A percentile compares a stretch with the other conserved stretches of the same genome.
Evolutionary conservation across 2,113 vertebrate genomes (phyloP).

Genomic region (Sylvicapra grimmia): DNA sequence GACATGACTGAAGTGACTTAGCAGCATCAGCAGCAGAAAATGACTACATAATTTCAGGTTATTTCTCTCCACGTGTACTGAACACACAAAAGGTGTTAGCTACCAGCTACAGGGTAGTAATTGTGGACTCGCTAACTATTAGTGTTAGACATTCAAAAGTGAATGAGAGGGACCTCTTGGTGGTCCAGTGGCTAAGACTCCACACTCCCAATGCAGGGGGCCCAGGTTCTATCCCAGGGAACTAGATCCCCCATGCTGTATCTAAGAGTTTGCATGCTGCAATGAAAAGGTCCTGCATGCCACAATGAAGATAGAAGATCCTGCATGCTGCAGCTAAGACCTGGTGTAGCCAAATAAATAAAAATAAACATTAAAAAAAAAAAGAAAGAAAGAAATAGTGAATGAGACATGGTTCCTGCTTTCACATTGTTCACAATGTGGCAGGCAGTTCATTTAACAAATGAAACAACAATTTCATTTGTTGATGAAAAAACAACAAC

Average conservation of each 20-base stretch:
- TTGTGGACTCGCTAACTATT: too few relatives aligned
- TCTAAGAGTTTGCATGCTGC: background rate
- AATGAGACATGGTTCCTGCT: background rate
- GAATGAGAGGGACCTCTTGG: too few relatives aligned
- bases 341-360: background rate
- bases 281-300: background rate
- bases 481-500: background rate
- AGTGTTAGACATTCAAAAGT: too few relatives aligned
- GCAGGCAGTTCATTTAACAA: background rate
- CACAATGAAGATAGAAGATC: background rate
- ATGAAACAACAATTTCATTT: background rate
- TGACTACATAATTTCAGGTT: too few relatives aligned
- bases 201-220: fast-evolving
- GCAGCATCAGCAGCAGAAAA: too few relatives aligned
- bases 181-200: background rate
- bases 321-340: background rate
- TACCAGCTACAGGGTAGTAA: too few relatives aligned
- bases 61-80: too few relatives aligned
- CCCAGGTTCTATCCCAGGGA: background rate
- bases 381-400: background rate
- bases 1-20: too few relatives aligned
- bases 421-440: background rate
- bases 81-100: too few relatives aligned
- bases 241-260: background rate
- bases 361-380: background rate